Percentiles rank a stretch among this genome's conserved stretches.
phyloP scores from a whole-genome alignment of 2,888 invertebrate species.

The Papilio gigon region DNA sequence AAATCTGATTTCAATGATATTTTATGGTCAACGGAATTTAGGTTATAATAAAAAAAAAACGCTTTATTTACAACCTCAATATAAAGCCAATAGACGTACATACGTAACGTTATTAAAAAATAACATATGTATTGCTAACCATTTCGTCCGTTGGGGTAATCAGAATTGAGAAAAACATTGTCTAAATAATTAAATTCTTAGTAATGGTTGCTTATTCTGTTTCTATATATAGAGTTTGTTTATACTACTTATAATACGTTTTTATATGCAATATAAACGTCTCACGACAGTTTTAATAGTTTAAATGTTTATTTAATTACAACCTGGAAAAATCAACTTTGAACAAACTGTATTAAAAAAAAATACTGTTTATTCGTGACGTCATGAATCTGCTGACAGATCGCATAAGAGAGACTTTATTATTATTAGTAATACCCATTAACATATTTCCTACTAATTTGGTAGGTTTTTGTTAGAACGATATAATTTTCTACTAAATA shows the following conservation, averaged over 20 bases:
- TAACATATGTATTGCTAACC: neutral
- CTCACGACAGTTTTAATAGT: no score
- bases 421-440: slow-evolving; percentile 5
- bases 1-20: no score
- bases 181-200: neutral
- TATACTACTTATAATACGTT: no score
- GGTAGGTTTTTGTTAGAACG: slow-evolving; percentile 10
- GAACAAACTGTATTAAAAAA: neutral
- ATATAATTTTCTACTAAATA: slow-evolving; percentile 25
- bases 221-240: no score
- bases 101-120: neutral
- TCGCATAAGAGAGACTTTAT: neutral
- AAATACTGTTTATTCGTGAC: slow-evolving; percentile 3
- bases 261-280: no score
- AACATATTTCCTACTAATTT: slow-evolving; percentile 12
- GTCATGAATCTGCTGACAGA: slow-evolving; percentile 5
- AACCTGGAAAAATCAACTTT: neutral
- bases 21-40: neutral
- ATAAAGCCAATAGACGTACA: neutral
- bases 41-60: neutral
- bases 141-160: neutral
- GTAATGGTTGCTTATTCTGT: neutral
- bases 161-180: neutral
- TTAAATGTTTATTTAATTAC: neutral
- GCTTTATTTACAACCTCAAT: neutral